Base-by-base conservation (phyloP, 2,113 vertebrate species). In the Ciconia boyciana region DNA sequence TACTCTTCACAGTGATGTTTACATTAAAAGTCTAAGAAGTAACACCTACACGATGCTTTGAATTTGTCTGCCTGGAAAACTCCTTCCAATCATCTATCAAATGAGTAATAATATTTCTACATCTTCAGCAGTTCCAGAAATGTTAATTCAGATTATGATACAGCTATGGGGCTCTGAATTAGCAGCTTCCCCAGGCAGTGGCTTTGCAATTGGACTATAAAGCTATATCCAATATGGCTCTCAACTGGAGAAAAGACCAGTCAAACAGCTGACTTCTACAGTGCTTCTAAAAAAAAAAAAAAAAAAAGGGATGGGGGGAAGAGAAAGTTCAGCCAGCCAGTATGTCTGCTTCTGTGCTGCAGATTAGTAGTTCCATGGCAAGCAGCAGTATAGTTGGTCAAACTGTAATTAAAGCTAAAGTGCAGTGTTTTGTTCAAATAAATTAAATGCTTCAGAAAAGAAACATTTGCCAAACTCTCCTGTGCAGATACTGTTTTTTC, bases 101-200 rank as follows among this genome's bases (percentile, higher is more conserved):
- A 77, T 39, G n/a, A 84, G 58, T 44, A 88, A 60, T 54, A 93
- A 62, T 48, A 89, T 95, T 93, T 83, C 55, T 87, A 29, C 36
- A 74, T 89, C 51, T 93, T 94, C 52, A 93, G 64, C 94, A 92
- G 41, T 89, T 94, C 44, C 89, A 91, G 90, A 87, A 83, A 78
- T 2, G 7, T 87, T 95, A 93, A 87, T 93, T 95, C 84, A 95
- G 87, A 44, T 89, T 72, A 72, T 31, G 49, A 64, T 89, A 39
- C 54, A 89, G 74, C 87, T 93, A 62, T 58, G 85, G 70, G 93
- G 77, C 71, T 92, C 60, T 82, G 91, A 87, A 96, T 96, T 88
- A 96, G 83, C 66, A 83, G 66, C 34, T 93, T 97, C n/a, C 60
- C 24, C 0, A 2, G 72, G 66, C 80, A 93, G 74, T 87, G 90